A percentile compares a stretch with the other conserved stretches of the same genome.
Conservation (phyloP, 1,140 invertebrate species). For the Drosophila subobscura region DNA sequence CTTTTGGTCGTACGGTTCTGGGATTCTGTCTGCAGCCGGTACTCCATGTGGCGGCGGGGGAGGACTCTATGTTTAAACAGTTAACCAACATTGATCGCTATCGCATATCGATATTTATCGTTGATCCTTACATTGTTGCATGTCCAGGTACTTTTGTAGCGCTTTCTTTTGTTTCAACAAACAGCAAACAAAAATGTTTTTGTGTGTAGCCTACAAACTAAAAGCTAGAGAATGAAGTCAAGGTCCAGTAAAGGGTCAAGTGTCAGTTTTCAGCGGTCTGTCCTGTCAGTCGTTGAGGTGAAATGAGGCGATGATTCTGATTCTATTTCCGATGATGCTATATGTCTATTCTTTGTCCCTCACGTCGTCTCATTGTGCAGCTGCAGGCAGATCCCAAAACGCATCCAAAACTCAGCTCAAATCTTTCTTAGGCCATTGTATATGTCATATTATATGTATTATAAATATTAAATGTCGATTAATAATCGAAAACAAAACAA, state of each 20-base stretch:
- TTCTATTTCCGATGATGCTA: conserved; percentile 34
- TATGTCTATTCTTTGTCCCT: conserved; percentile 23
- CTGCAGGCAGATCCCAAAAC: conserved; percentile 40
- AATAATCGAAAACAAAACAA: conserved; percentile 46
- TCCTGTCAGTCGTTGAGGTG: conserved; percentile 3
- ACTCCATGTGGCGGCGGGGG: too few relatives aligned
- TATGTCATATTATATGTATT: not conserved
- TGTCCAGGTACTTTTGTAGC: conserved; percentile 63
- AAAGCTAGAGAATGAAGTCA: conserved; percentile 44
- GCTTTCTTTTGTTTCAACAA: conserved; percentile 44
- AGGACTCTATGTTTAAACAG: conserved; percentile 1
- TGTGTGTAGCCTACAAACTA: conserved; percentile 49
- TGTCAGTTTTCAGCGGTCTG: conserved; percentile 8
- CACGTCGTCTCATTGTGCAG: conserved; percentile 4
- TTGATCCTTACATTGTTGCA: conserved; percentile 31
- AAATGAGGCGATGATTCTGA: conserved; percentile 27
- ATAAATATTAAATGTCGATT: conserved; percentile 43
- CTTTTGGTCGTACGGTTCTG: not conserved
- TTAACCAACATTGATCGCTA: conserved; percentile 23
- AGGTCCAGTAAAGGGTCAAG: conserved; percentile 1
- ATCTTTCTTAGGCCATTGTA: conserved; percentile 29
- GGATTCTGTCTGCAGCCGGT: conserved; percentile 38
- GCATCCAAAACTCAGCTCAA: conserved; percentile 27
- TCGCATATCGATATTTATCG: conserved; percentile 26
- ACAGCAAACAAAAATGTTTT: conserved; percentile 23